Conservation (phyloP, 2,888 invertebrate genomes). For the Netelia inedita region DNA sequence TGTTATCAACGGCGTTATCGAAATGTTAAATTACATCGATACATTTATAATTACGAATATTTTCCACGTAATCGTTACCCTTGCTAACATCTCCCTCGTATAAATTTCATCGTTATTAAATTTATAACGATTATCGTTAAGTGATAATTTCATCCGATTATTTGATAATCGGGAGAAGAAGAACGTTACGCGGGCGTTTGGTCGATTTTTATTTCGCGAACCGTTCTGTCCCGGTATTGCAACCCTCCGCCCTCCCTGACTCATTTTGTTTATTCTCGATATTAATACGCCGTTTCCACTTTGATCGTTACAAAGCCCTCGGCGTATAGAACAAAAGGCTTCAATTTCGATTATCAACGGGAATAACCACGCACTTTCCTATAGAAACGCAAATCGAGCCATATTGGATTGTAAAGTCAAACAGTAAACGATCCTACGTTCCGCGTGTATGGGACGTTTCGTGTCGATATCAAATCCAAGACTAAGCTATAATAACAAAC, state of each 20-base stretch:
- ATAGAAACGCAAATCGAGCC: not conserved
- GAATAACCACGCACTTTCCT: constrained; percentile 9
- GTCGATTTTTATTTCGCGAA: too few relatives aligned
- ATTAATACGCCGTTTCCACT: not conserved
- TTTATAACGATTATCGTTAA: not conserved
- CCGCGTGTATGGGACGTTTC: not conserved
- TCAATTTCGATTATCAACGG: not conserved
- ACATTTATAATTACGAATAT: constrained; percentile 5
- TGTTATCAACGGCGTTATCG: constrained; percentile 56
- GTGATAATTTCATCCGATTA: not conserved
- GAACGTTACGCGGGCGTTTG: too few relatives aligned
- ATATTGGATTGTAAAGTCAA: constrained; percentile 2
- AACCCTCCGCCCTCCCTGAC: too few relatives aligned
- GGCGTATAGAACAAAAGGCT: not conserved
- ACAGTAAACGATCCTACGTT: not conserved
- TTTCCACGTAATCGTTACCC: not conserved
- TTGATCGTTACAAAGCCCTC: not conserved
- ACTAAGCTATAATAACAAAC: too few relatives aligned
- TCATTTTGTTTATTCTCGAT: not conserved
- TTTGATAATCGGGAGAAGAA: not conserved
- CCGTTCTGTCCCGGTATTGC: too few relatives aligned
- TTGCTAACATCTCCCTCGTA: not conserved
- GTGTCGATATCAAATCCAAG: too few relatives aligned
- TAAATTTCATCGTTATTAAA: not conserved
- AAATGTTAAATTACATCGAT: constrained; percentile 13